Base-by-base conservation (phyloP, 1,140 invertebrate species). In the Nephotettix cincticeps region DNA sequence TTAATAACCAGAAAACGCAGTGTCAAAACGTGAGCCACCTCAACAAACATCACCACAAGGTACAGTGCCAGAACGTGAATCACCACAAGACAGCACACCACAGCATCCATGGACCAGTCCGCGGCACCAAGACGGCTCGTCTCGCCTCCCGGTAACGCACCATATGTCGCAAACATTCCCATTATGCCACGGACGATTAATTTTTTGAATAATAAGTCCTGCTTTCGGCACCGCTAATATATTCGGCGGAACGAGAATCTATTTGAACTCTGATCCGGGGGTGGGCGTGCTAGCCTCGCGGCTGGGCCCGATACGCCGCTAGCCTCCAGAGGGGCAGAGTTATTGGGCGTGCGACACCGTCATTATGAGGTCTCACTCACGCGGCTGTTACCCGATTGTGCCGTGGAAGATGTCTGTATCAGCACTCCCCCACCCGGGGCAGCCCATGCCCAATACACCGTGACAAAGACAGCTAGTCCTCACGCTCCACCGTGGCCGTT, bases 151-250 rank as follows among this genome's bases (percentile, higher is more conserved):
- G 47, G 14, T 51, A 21, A 17, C 47, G 47, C 47, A 51, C 47
- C 47, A 51, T 51, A 51, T 51, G 47, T 51, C 47, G 47, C 47
- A 51, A 51, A 21, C n/a, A n/a, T n/a, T 4, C 47, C 56, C 21
- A 36, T 25, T 61, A 29, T 61, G 56, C 23, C 56, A 27, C 56
- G 56, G 56, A 11, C 13, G 14, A 23, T 27, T 28, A 28, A 61
- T 61, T 21, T 61, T 61, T 61, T 61, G 56, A 61, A 61, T 61
- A 61, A 27, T 28, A 61, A 61, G 56, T 29, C 23, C 27, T 29
- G 56, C 56, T 61, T 61, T 61, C 56, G 56, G 56, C 56, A 61
- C 56, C 56, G 56, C 56, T 61, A 61, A 61, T 61, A 61, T 61
- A 61, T 61, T 61, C 56, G 56, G 23, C 21, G 56, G 56, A 61